These are phyloP conservation scores for Arctia plantaginis DNA, from an alignment of 2,888 invertebrate genomes.

Conservation along the genomic window DNA sequence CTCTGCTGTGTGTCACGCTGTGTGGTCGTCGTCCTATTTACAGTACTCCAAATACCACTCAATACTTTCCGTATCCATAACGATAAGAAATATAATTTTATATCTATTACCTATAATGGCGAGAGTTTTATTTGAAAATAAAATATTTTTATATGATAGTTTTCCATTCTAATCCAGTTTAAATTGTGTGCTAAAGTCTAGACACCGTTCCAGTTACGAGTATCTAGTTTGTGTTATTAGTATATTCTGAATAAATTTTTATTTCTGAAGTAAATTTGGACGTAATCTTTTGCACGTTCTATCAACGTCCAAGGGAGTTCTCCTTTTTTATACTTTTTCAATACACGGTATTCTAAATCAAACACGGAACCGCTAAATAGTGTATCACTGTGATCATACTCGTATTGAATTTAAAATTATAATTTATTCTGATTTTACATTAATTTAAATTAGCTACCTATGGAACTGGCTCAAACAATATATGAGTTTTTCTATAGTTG, in stretches of 20 bases:
- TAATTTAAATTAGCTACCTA: background rate
- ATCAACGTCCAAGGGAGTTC: background rate
- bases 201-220: slow-evolving; percentile 34
- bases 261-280: background rate
- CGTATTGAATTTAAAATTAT: background rate
- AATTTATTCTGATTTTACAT: background rate
- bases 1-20: too few species aligned
- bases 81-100: slow-evolving; percentile 13
- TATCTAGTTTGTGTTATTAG: slow-evolving; percentile 7
- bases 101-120: slow-evolving; percentile 10
- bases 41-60: background rate
- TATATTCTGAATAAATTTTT: background rate
- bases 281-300: background rate
- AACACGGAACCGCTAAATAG: background rate
- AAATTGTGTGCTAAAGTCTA: slow-evolving; percentile 53
- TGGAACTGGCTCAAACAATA: too few species aligned
- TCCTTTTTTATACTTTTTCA: background rate
- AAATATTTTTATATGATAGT: slow-evolving; percentile 36
- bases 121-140: slow-evolving; percentile 35
- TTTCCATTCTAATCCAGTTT: slow-evolving; percentile 47
- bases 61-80: background rate
- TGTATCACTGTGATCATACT: too few species aligned
- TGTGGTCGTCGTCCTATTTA: background rate
- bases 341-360: background rate
- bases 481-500: too few species aligned